Base-by-base conservation (phyloP, 2,797 vertebrate species). In the Emydoidea blandingii region DNA sequence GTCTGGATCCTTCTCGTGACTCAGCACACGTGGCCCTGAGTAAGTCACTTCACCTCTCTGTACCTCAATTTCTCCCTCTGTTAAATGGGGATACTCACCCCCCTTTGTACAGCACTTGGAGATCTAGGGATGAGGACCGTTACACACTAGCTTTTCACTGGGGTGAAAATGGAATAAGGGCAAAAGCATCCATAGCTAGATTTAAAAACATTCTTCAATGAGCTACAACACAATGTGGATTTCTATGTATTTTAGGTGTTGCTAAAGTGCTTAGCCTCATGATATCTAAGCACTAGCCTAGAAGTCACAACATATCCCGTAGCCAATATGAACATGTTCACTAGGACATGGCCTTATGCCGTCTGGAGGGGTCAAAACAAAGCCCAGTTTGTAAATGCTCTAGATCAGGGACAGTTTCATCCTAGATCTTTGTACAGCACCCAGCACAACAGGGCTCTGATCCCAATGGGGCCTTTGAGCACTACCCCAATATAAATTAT, bases 401-500 rank as follows among this genome's bases (percentile, higher is more conserved):
- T 74, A 47, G 76, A n/a, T 41, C 78, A 74, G 41, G 41, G 14
- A 37, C 0, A 85, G 41, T 72, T 95, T 82, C 57, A 50, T 1
- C 41, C 82, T 92, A 47, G 82, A 76, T 8, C 59, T 12, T 89
- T 84, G 72, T 53, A 14, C 37, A 44, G 12, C n/a, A 9, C 0
- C 41, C 62, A 85, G 84, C 57, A 93, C 50, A 90, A 80, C 12
- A 83, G 85, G 52, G 4, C 78, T n/a, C 50, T 84, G 50, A 91
- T n/a, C 59, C 18, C 8, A 83, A 68, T 47, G 83, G 68, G 47
- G 25, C 5, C 15, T 90, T 56, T 90, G 88, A 80, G 86, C 83
- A 78, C 15, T 6, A 49, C 50, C 85, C 65, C 83, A 95, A 86
- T 34, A 79, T 34, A 80, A 92, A 52, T 76, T 2, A 44, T 27